Evolutionary conservation across 2,113 vertebrate genomes (phyloP), one percentile per base, ranked within the genome.

Genomic region (Dasyornis broadbenti): DNA sequence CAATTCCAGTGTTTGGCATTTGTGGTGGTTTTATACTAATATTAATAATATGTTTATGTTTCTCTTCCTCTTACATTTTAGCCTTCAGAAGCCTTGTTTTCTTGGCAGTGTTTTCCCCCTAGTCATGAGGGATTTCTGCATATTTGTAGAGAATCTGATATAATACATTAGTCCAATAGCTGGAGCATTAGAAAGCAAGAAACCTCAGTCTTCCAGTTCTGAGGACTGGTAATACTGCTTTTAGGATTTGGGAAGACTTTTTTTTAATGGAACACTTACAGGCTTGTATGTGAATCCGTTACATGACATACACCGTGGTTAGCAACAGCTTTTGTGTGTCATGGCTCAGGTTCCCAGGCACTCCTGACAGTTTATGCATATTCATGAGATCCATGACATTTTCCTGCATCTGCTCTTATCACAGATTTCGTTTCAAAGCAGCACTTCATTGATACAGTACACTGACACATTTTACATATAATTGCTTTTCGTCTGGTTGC

Each of bases 381-480:
- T 96, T 97, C 93, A 90, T 96, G 71, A 94, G 94, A 81, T 87
- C 87, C 68, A 78, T 95, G 90, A 93, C 92, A 97, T 93, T 96
- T 97, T 77, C 88, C 92, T 94, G 90, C 96, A 95, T 96, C 95
- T 96, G 93, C 82, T 92, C 85, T 92, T 91, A 30, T 64, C 95
- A 85, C 82, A 95, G 82, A 95, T 95, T 91, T 92, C 4, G 0
- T 92, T 92, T 92, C 94, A 94, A 90, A 95, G 91, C 77, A 77
- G 79, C 91, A 54, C 85, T 96, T 91, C 91, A 90, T 68, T 95
- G 92, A 94, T 92, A 84, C 73, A 88, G 90, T 75, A 86, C 72
- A 47, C 65, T 86, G 77, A 69, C 84, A 76, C 53, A 61, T 90
- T 86, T 78, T 93, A 82, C 21, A 26, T 73, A 4, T 94, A 90